phyloP scores from a whole-genome alignment of 2,113 vertebrate species.

The Bufo bufo region DNA sequence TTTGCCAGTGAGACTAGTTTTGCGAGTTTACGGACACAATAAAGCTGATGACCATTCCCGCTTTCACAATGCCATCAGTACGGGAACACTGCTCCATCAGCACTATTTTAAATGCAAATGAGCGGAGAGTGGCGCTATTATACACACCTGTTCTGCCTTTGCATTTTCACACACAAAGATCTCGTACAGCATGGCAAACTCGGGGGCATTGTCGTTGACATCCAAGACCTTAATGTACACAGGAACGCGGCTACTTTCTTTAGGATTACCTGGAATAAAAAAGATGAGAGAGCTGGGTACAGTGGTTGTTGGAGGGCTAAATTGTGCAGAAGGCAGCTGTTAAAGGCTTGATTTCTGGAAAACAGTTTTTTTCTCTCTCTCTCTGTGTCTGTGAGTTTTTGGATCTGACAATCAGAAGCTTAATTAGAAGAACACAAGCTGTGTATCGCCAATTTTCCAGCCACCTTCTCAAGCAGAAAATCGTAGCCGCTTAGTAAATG shows the following conservation, averaged over 20 bases:
- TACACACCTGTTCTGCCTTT: conserved; percentile 88
- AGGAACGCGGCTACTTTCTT: conserved; percentile 83
- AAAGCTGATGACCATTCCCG: not conserved
- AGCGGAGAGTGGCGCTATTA: conserved; percentile 46
- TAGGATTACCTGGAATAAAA: conserved; percentile 81
- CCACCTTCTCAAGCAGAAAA: conserved; percentile 39
- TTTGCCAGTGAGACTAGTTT: not conserved
- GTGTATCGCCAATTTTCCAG: conserved; percentile 25
- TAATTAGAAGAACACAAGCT: conserved; percentile 41
- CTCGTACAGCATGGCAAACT: conserved; percentile 89
- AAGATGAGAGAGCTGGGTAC: conserved; percentile 29
- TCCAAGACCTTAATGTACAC: conserved; percentile 89
- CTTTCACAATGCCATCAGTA: not conserved
- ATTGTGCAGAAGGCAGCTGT: conserved; percentile 25
- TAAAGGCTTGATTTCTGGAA: conserved; percentile 29
- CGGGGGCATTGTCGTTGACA: conserved; percentile 93
- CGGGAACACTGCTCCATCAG: not conserved
- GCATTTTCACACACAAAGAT: conserved; percentile 94
- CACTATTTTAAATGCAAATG: conserved; percentile 10
- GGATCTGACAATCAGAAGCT: conserved; percentile 37
- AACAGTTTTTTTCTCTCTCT: not conserved
- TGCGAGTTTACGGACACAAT: not conserved
- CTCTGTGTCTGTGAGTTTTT: conserved; percentile 18
- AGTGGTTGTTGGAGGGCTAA: not conserved
- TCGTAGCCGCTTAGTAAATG: conserved; percentile 28